Base-by-base conservation (phyloP, 2,113 vertebrate genomes). In the Melierax canorus region DNA sequence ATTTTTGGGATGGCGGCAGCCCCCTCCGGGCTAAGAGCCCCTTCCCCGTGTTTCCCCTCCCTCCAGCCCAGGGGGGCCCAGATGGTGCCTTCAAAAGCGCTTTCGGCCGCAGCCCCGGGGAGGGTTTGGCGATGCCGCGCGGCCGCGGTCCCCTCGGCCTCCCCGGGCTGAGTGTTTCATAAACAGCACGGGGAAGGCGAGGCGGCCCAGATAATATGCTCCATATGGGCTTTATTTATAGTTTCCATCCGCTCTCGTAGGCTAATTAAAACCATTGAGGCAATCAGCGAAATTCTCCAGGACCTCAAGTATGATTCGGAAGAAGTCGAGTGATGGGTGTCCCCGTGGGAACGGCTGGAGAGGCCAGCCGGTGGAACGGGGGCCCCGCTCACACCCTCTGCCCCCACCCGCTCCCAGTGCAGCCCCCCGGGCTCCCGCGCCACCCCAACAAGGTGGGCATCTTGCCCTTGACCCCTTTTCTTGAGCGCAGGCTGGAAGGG, bases 281-380 rank as follows among this genome's bases (percentile, higher is more conserved):
- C 98, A 94, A 98, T 99, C 98, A 99, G 98, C 93, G 99, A 99
- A 98, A 98, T 99, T 98, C 99, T 99, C 97, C 99, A 99, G 98
- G 99, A 99, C 98, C 99, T 99, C 96, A 99, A 99, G 97, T 99
- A 99, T 88, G 99, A 99, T 98, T 99, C 99, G 6, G 99, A 99
- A 97, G 99, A 99, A 97, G 97, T 91, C 22, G 98, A 99, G 94
- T 99, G 98, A 99, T 96, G 97, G 96, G 94, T 75, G 94, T 92
- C 97, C 97, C 94, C 79, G 48, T 78, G 96, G 94, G 93, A 97
- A 78, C 0, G 11, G 60, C 69, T 63, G 45, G 15, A 88, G 93
- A 92, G 91, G 94, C 93, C 74, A 21, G 74, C 83, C 56, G 29
- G 51, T 58, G 82, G 71, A 69, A 59, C 4, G 1, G 94, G 96